Evolutionary conservation across 2,113 vertebrate genomes (phyloP), one percentile per base, ranked within the genome.

Genomic region (Grus americana): DNA sequence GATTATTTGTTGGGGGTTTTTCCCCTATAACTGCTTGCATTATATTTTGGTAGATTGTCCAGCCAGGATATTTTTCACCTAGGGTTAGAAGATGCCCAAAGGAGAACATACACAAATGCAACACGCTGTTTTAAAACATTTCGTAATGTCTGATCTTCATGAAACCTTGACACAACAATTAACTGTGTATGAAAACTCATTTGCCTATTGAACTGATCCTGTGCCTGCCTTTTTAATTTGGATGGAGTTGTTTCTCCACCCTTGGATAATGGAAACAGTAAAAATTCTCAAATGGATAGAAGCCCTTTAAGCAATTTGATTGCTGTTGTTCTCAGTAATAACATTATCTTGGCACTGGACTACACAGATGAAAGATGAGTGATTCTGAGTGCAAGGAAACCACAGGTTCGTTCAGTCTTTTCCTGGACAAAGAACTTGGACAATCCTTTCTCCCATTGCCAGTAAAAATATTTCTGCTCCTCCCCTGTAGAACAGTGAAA

Each of bases 341-440:
- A 94, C 88, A 72, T 95, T 96, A 88, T 50, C 30, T 79, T 95
- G 92, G 81, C 83, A 63, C 12, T 87, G 88, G 54, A 81, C 62
- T 92, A 91, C 59, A 86, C 20, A 92, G 88, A 20, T 71, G 55
- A 59, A 88, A 90, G 34, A 34, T 34, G 52, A 57, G 8, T 79
- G 50, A 76, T 67, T 81, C 58, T 62, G 20, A 85, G n/a, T 67
- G 65, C 38, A 78, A 47, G 54, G n/a, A 91, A 72, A 30, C 32
- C 21, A 22, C 21, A 58, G 15, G 40, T 57, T 46, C 5, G 8
- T 82, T 78, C 61, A 79, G 55, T 36, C 24, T 91, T 68, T n/a
- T 79, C 40, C 62, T 74, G 27, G 36, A 70, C 26, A 59, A 90
- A 87, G 78, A 88, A 70, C 47, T 81, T 66, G 42, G 42, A 55